phyloP scores from a whole-genome alignment of 2,888 invertebrate species.

The Tiliacea aurago region DNA sequence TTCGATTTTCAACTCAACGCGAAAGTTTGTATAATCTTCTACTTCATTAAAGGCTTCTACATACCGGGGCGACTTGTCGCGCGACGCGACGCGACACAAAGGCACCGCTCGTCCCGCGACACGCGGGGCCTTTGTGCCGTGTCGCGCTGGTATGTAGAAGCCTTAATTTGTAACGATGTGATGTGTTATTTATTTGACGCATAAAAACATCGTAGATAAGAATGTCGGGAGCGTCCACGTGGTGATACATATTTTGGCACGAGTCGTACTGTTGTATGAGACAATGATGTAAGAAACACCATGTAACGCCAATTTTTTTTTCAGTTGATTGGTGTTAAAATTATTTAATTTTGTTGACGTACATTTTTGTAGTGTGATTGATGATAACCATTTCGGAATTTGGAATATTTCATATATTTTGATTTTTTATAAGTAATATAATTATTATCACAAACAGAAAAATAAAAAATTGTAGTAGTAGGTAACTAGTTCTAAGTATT shows the following conservation, averaged over 20 bases:
- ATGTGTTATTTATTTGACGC: background rate
- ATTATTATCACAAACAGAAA: background rate
- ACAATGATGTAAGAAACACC: slow-evolving; percentile 34
- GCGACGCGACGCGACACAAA: too few species aligned
- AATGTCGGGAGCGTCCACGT: slow-evolving; percentile 37
- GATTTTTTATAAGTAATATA: too few species aligned
- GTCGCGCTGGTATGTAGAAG: too few species aligned
- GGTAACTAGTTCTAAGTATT: too few species aligned
- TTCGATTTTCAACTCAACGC: too few species aligned
- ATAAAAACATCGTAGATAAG: background rate
- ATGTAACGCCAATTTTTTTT: background rate
- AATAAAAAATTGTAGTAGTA: too few species aligned
- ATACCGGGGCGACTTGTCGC: too few species aligned
- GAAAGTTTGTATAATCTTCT: too few species aligned
- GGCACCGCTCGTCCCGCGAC: too few species aligned
- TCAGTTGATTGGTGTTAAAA: background rate
- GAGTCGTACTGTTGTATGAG: background rate
- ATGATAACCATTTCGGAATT: background rate
- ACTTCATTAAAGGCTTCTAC: too few species aligned
- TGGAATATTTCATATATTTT: background rate
- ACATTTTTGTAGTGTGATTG: background rate
- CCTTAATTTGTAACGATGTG: too few species aligned
- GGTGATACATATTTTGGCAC: slow-evolving; percentile 43
- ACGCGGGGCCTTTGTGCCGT: too few species aligned
- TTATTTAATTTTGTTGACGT: background rate